These are phyloP conservation scores for Micromys minutus DNA, from an alignment of 2,113 vertebrate species.

Conservation along the genomic window DNA sequence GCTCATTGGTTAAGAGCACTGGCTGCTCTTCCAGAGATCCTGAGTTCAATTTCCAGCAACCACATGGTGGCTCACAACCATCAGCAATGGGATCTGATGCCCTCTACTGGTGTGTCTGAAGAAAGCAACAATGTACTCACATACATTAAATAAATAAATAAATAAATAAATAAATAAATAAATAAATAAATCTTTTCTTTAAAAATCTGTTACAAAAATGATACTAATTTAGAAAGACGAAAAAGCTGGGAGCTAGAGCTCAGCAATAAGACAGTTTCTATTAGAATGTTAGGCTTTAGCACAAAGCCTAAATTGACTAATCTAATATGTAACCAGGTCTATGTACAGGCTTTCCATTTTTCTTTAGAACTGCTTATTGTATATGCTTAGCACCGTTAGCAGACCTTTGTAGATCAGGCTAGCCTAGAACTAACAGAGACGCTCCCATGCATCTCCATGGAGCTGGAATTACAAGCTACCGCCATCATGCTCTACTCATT, in stretches of 20 bases:
- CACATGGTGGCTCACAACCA: too few species aligned
- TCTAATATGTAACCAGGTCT: constrained; percentile 1
- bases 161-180: too few species aligned
- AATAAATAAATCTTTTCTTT: too few species aligned
- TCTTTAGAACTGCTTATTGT: neutral
- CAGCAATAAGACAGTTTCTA: neutral
- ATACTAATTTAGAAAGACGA: neutral
- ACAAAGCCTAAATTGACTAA: neutral
- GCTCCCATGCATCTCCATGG: neutral
- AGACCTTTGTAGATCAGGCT: neutral
- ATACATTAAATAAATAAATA: too few species aligned
- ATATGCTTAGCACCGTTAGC: neutral
- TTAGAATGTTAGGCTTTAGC: constrained; percentile 3
- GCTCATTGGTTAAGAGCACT: too few species aligned
- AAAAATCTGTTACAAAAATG: neutral
- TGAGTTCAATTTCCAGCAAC: too few species aligned
- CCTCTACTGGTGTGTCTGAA: too few species aligned
- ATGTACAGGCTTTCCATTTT: neutral
- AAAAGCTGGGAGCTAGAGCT: constrained; percentile 24
- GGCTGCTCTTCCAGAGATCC: too few species aligned
- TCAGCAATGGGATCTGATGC: too few species aligned
- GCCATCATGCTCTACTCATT: too few species aligned
- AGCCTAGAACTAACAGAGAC: neutral
- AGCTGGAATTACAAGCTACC: neutral
- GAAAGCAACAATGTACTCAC: too few species aligned